These are phyloP conservation scores for Corythornis leucogaster DNA, from an alignment of 2,797 vertebrate species.

Conservation along the genomic window DNA sequence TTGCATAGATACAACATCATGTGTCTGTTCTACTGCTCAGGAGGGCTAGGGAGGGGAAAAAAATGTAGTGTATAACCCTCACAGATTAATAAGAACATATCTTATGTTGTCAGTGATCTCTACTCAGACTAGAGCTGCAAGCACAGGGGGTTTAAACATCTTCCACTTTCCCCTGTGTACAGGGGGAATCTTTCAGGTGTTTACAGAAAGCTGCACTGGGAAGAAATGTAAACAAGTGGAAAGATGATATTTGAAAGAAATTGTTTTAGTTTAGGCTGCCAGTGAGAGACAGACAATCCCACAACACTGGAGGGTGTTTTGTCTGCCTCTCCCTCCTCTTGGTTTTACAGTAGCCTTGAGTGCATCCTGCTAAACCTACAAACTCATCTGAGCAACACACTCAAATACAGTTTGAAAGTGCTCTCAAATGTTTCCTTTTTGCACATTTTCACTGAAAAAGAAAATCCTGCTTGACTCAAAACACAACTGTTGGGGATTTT, in stretches of 20 bases:
- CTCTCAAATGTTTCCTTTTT: not conserved
- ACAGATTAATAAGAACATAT: no score
- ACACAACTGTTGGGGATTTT: no score
- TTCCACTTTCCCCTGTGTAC: not conserved
- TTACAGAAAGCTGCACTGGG: not conserved
- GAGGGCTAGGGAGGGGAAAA: not conserved
- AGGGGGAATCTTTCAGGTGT: not conserved
- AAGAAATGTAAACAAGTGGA: not conserved
- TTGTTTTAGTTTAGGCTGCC: not conserved
- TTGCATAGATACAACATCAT: slow-evolving; percentile 40
- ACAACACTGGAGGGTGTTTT: not conserved
- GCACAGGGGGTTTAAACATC: not conserved
- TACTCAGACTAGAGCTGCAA: not conserved
- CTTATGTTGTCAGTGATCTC: not conserved
- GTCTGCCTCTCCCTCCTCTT: not conserved
- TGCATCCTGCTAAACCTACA: not conserved
- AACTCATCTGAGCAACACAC: not conserved
- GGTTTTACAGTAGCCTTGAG: not conserved
- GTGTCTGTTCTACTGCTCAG: not conserved
- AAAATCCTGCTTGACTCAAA: not conserved
- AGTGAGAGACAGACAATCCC: not conserved
- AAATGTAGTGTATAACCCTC: not conserved
- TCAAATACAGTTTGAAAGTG: not conserved
- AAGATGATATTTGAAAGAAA: not conserved
- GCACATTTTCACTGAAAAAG: not conserved